Conservation (phyloP, 2,797 vertebrate genomes). For the Clarias pachynema region DNA sequence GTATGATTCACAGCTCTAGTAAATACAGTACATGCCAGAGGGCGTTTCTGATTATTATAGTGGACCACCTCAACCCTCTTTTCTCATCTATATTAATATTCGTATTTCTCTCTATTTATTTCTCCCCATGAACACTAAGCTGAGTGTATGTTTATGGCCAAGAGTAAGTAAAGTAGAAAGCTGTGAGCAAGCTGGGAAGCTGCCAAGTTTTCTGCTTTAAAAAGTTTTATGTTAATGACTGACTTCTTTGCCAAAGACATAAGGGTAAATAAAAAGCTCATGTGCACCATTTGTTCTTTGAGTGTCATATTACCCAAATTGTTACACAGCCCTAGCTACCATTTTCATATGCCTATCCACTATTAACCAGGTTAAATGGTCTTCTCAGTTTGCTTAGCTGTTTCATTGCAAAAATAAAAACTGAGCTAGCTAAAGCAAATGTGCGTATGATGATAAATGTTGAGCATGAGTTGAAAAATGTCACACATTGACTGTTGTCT, state of each 20-base stretch:
- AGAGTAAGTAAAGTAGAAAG: neutral
- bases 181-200: neutral
- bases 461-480: neutral
- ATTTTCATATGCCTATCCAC: neutral
- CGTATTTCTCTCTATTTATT: neutral
- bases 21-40: neutral
- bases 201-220: neutral
- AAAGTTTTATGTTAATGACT: conserved; percentile 9
- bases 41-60: neutral
- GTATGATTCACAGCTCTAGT: neutral
- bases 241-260: neutral
- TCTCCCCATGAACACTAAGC: neutral
- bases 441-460: neutral
- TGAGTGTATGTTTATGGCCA: neutral
- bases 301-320: neutral
- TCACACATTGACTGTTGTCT: neutral
- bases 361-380: neutral
- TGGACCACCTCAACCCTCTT: neutral
- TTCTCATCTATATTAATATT: neutral
- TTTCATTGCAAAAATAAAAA: neutral
- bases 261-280: neutral
- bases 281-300: neutral
- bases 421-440: neutral
- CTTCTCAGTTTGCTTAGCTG: neutral
- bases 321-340: neutral